Evolutionary conservation across 2,797 vertebrate genomes (phyloP).

Genomic region (Anguilla marmorata): DNA sequence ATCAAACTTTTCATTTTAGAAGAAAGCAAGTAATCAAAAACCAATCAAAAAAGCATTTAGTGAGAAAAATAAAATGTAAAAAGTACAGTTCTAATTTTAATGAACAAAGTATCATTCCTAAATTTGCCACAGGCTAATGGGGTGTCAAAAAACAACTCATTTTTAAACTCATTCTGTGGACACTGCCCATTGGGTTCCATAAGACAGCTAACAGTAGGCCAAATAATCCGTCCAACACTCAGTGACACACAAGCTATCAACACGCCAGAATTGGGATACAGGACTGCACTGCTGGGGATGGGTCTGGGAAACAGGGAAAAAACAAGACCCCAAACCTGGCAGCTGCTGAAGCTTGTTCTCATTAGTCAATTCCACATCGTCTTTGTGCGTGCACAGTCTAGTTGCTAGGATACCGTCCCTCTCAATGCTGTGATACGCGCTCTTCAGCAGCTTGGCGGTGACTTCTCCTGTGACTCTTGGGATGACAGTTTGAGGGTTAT

Average conservation of each 20-base stretch:
- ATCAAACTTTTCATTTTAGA: neutral
- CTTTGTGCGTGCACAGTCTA: conserved; percentile 92
- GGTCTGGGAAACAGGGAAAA: neutral
- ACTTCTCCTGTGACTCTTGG: conserved; percentile 88
- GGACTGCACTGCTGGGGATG: neutral
- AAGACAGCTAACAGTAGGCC: neutral
- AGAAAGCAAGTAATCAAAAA: no score
- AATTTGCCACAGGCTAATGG: neutral
- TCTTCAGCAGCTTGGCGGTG: conserved; percentile 75
- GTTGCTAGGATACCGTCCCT: conserved; percentile 90
- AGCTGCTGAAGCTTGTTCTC: conserved; percentile 81
- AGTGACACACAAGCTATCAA: neutral
- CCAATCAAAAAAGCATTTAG: neutral
- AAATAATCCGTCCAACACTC: neutral
- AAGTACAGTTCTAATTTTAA: neutral
- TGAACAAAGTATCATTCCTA: neutral
- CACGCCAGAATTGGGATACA: neutral
- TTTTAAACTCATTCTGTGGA: neutral
- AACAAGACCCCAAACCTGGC: conserved; percentile 70
- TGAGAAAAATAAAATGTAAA: neutral
- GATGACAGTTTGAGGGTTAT: conserved; percentile 19
- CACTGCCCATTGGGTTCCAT: neutral
- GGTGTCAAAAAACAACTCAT: neutral
- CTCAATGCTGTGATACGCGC: conserved; percentile 79
- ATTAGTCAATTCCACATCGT: conserved; percentile 92